phyloP scores from a whole-genome alignment of 2,888 invertebrate genomes.

The Agrotis exclamationis region DNA sequence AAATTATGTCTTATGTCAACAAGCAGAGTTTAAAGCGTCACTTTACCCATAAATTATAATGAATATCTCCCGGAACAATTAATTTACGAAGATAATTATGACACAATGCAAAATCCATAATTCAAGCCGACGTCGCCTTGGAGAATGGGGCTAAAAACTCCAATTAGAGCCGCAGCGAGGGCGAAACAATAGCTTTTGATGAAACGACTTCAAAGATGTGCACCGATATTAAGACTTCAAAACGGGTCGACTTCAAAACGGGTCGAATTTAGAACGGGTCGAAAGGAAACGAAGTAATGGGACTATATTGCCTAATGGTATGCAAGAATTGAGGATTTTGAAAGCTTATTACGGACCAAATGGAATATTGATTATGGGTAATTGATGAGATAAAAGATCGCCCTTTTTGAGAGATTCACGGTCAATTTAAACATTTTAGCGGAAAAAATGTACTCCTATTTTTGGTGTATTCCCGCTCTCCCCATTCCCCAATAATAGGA shows the following conservation, averaged over 20 bases:
- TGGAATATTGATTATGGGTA: conserved; percentile 55
- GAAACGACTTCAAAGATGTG: conserved; percentile 58
- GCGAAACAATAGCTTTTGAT: conserved; percentile 61
- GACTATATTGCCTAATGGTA: conserved; percentile 56
- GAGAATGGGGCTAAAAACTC: conserved; percentile 60
- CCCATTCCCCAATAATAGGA: too few species aligned
- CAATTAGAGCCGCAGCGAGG: conserved; percentile 53
- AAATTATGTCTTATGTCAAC: background rate
- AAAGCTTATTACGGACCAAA: conserved; percentile 52
- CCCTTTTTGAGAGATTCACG: conserved; percentile 9
- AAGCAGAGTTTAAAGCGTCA: too few species aligned
- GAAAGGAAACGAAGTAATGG: conserved; percentile 50
- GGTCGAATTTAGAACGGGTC: conserved; percentile 39
- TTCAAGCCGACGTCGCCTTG: conserved; percentile 31
- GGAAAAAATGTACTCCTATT: background rate
- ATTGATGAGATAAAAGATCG: conserved; percentile 55
- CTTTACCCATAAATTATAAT: conserved; percentile 22
- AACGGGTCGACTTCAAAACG: conserved; percentile 29
- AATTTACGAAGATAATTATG: conserved; percentile 51
- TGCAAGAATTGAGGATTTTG: conserved; percentile 41
- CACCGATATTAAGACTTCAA: conserved; percentile 59
- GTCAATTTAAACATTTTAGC: conserved; percentile 13
- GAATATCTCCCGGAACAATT: conserved; percentile 38
- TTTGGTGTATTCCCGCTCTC: background rate
- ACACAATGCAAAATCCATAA: conserved; percentile 57